Percentiles rank a stretch among this genome's conserved stretches.
These are phyloP conservation scores for Gorsachius magnificus DNA, from an alignment of 2,797 vertebrate genomes.

Conservation along the genomic window DNA sequence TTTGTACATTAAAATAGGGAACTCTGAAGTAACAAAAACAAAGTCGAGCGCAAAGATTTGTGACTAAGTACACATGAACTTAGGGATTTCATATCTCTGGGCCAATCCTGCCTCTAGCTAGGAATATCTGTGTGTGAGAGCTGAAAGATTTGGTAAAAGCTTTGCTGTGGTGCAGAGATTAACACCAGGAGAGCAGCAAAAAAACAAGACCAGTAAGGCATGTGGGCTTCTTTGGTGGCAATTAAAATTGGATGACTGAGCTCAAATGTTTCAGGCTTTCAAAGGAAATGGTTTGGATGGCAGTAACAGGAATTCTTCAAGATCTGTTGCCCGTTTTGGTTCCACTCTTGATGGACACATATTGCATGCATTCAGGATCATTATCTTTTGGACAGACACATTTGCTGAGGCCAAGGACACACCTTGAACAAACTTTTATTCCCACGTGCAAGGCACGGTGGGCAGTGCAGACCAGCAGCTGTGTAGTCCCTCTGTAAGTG, in stretches of 20 bases:
- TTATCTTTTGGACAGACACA: not conserved
- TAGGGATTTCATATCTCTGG: not conserved
- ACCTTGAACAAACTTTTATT: not conserved
- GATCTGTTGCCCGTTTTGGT: not conserved
- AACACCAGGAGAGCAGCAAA: not conserved
- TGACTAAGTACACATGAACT: not conserved
- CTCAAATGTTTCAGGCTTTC: not conserved
- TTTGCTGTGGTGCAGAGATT: not conserved
- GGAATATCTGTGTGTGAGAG: not conserved
- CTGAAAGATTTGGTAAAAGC: not conserved
- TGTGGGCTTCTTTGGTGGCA: not conserved
- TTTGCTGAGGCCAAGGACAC: not conserved
- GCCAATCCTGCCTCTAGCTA: not conserved
- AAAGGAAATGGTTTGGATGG: not conserved
- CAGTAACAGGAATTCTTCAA: not conserved
- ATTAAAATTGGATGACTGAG: not conserved
- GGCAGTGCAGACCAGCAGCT: not conserved
- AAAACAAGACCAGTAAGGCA: not conserved
- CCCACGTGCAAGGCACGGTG: accelerated
- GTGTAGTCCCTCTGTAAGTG: not conserved
- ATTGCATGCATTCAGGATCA: not conserved
- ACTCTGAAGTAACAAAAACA: not conserved
- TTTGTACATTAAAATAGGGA: not conserved
- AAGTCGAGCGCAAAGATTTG: not conserved
- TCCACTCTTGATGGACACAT: not conserved